A percentile compares a stretch with the other conserved stretches of the same genome.
Conservation (phyloP, 2,113 vertebrate genomes). For the Festucalex cinctus region DNA sequence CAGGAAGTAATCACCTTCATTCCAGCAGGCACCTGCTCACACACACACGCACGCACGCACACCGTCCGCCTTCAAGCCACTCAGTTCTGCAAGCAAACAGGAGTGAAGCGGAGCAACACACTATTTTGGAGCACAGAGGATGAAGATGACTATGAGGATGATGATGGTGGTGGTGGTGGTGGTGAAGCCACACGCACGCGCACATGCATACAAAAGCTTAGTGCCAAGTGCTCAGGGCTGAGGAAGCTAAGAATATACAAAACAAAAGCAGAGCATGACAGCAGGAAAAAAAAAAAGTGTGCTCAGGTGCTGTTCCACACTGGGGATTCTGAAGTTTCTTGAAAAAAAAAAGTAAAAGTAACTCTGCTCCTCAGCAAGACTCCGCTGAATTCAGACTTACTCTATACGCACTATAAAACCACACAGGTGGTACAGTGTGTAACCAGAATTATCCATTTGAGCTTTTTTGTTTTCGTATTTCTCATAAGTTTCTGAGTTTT, state of each 20-base stretch:
- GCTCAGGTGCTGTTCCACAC: slow-evolving; percentile 42
- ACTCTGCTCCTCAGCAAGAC: slow-evolving; percentile 48
- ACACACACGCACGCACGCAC: slow-evolving; percentile 14
- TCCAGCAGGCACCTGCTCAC: slow-evolving; percentile 40
- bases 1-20: slow-evolving; percentile 48
- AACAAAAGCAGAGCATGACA: slow-evolving; percentile 56
- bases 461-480: too few relatives aligned
- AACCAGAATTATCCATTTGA: slow-evolving; percentile 18
- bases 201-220: slow-evolving; percentile 28
- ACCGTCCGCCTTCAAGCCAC: slow-evolving; percentile 44
- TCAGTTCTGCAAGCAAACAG: slow-evolving; percentile 54
- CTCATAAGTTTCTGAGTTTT: too few relatives aligned
- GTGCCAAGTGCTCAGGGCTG: slow-evolving; percentile 55
- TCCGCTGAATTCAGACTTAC: slow-evolving; percentile 49
- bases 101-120: slow-evolving; percentile 43
- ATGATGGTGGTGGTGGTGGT: background rate
- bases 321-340: slow-evolving; percentile 56
- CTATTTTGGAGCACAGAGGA: slow-evolving; percentile 59
- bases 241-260: slow-evolving; percentile 57
- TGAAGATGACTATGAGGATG: slow-evolving; percentile 41
- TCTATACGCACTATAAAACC: slow-evolving; percentile 33
- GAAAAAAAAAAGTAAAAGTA: slow-evolving; percentile 14
- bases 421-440: slow-evolving; percentile 9
- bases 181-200: slow-evolving; percentile 2
- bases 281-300: slow-evolving; percentile 42